phyloP scores from a whole-genome alignment of 2,888 invertebrate genomes.

The Leptogaster cylindrica region DNA sequence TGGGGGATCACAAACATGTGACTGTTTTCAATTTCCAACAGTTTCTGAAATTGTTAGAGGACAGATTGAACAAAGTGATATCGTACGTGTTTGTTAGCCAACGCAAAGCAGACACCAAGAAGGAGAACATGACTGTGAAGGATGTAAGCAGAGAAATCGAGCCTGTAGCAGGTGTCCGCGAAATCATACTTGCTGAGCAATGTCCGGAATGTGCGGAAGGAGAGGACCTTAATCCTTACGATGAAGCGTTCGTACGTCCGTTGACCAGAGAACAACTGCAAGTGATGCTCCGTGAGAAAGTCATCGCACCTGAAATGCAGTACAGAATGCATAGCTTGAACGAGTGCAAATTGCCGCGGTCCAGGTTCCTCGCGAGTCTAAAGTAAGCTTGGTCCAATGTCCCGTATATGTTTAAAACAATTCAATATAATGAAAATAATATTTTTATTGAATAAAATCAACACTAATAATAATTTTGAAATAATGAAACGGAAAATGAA shows the following conservation, averaged over 20 bases:
- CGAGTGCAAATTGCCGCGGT: conserved; percentile 59
- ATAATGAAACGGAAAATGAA: no score
- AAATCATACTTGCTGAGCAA: conserved; percentile 60
- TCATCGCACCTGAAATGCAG: conserved; percentile 60
- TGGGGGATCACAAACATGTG: conserved; percentile 67
- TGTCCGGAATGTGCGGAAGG: conserved; percentile 62
- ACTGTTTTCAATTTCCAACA: conserved; percentile 66
- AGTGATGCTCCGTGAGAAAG: conserved; percentile 56
- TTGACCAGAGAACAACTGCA: conserved; percentile 48
- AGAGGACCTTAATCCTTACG: conserved; percentile 59
- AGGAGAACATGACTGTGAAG: conserved; percentile 56
- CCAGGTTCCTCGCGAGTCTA: conserved; percentile 56
- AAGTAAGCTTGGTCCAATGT: no score
- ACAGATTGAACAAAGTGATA: conserved; percentile 64
- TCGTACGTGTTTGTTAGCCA: conserved; percentile 63
- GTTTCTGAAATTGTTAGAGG: conserved; percentile 65
- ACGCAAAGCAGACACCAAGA: conserved; percentile 50
- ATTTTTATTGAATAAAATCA: no score
- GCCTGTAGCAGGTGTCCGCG: conserved; percentile 63
- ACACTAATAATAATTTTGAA: no score
- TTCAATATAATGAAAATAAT: no score
- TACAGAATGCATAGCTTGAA: conserved; percentile 60
- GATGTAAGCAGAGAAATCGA: conserved; percentile 56
- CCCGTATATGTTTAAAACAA: no score
- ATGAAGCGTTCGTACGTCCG: conserved; percentile 53